phyloP scores from a whole-genome alignment of 2,797 vertebrate genomes.

The Chelon labrosus region DNA sequence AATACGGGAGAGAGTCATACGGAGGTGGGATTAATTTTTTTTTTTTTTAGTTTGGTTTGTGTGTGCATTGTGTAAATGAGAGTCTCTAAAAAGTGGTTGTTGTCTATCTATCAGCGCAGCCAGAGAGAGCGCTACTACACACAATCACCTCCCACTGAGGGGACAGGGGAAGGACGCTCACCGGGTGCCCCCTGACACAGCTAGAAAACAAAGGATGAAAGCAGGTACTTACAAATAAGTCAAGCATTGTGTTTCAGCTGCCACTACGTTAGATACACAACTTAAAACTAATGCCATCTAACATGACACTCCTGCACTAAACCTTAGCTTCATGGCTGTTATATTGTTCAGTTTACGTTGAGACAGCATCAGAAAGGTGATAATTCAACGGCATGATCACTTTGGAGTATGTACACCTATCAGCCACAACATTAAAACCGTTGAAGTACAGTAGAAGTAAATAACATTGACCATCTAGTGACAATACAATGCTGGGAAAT shows the following conservation, averaged over 20 bases:
- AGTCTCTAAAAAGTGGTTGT: slow-evolving; percentile 12
- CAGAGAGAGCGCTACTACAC: slow-evolving; percentile 75
- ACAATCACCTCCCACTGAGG: slow-evolving; percentile 59
- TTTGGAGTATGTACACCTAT: too few relatives aligned
- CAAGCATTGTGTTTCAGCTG: neutral
- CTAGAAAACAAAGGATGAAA: slow-evolving; percentile 50
- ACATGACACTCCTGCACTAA: too few relatives aligned
- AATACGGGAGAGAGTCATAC: slow-evolving; percentile 81
- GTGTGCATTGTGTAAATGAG: neutral
- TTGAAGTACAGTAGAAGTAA: too few relatives aligned
- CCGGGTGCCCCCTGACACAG: slow-evolving; percentile 53
- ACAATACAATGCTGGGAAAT: too few relatives aligned
- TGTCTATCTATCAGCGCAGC: slow-evolving; percentile 77
- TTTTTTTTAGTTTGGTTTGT: neutral
- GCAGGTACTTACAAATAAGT: slow-evolving; percentile 53
- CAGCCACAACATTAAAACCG: too few relatives aligned
- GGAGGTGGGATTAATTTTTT: slow-evolving; percentile 70
- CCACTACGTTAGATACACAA: too few relatives aligned
- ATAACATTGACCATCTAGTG: too few relatives aligned
- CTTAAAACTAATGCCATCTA: too few relatives aligned
- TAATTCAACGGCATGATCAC: too few relatives aligned
- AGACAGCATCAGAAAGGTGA: too few relatives aligned
- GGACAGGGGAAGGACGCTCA: slow-evolving; percentile 52
- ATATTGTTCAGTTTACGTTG: too few relatives aligned
- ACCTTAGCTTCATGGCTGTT: too few relatives aligned